A percentile compares a stretch with the other conserved stretches of the same genome.
Evolutionary conservation across 2,797 vertebrate genomes (phyloP).

Genomic region (Sarcophilus harrisii): DNA sequence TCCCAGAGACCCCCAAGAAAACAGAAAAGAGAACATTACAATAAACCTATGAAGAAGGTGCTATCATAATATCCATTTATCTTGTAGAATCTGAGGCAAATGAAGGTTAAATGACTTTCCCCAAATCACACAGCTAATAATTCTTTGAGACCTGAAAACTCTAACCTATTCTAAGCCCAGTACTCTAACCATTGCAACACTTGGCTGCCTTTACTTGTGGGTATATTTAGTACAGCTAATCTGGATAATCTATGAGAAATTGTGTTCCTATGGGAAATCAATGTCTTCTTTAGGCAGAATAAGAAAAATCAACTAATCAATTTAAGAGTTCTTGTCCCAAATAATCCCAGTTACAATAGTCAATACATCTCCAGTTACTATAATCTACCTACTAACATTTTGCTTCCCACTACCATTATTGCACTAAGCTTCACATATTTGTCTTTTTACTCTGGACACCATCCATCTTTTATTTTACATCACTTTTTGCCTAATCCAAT

Average conservation of each 20-base stretch:
- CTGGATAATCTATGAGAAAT: neutral
- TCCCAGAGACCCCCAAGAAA: too few relatives aligned
- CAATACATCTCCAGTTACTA: too few relatives aligned
- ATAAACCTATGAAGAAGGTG: neutral
- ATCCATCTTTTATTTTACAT: neutral
- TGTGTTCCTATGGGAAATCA: neutral
- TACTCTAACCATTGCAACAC: neutral
- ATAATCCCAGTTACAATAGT: too few relatives aligned
- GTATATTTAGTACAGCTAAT: neutral
- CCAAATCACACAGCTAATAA: neutral
- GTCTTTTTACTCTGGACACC: neutral
- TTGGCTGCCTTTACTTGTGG: neutral
- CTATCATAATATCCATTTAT: neutral
- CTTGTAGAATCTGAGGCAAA: neutral
- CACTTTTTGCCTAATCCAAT: too few relatives aligned
- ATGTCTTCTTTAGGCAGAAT: neutral
- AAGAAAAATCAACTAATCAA: neutral
- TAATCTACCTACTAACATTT: too few relatives aligned
- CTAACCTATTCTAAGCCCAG: neutral
- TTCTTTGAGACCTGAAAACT: neutral
- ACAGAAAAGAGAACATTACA: neutral
- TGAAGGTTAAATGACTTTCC: neutral
- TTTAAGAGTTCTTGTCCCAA: too few relatives aligned
- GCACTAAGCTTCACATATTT: neutral
- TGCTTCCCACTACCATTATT: neutral